Conservation (phyloP, 2,113 vertebrate genomes). For the Dolichotis patagonum region DNA sequence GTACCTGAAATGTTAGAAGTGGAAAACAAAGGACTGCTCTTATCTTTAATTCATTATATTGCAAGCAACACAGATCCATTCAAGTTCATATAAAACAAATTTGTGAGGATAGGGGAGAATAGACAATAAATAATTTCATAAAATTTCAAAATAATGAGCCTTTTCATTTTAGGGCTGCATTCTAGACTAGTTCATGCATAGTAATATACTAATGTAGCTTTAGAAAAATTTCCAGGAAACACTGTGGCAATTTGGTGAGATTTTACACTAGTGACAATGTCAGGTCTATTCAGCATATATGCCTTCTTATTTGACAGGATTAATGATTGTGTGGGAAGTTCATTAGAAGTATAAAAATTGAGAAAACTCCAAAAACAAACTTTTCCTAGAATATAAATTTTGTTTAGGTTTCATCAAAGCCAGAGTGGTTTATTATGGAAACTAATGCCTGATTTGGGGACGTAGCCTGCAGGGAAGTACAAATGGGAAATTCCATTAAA, state of each 20-base stretch:
- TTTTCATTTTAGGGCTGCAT: not conserved
- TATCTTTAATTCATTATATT: not conserved
- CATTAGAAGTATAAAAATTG: not conserved
- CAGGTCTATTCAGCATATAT: not conserved
- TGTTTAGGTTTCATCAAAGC: not conserved
- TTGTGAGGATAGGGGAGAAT: not conserved
- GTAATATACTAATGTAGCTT: not conserved
- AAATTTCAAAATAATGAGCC: not conserved
- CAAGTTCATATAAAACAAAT: not conserved
- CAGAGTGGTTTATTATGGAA: not conserved
- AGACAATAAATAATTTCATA: not conserved
- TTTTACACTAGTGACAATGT: not conserved
- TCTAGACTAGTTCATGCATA: not conserved
- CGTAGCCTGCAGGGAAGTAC: not conserved
- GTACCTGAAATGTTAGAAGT: not conserved
- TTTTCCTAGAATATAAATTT: not conserved
- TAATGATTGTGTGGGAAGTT: not conserved
- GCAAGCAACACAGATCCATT: not conserved
- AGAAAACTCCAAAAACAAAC: not conserved
- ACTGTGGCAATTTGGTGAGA: not conserved
- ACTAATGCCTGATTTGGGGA: not conserved
- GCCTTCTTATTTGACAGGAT: not conserved
- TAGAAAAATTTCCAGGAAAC: not conserved
- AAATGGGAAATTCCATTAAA: not conserved
- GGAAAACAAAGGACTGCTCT: not conserved